Evolutionary conservation across 2,797 vertebrate species (phyloP).

Genomic region (Alauda arvensis): DNA sequence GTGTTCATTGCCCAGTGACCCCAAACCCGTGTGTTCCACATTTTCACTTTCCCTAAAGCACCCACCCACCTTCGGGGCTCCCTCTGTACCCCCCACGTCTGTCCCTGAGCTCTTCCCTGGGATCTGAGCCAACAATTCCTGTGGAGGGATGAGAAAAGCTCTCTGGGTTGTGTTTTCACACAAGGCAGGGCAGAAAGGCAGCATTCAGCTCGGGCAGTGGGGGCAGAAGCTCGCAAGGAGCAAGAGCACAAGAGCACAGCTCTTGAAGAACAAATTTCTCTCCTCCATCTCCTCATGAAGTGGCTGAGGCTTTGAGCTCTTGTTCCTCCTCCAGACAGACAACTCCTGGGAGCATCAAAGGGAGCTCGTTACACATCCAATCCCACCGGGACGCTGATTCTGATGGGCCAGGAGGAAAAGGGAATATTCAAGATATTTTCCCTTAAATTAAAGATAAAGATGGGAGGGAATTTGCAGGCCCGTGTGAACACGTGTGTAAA

Average conservation of each 20-base stretch:
- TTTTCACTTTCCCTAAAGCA: neutral
- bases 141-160: neutral
- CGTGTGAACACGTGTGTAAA: neutral
- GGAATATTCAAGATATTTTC: constrained; percentile 37
- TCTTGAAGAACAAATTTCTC: neutral
- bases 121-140: neutral
- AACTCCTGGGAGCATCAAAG: constrained; percentile 36
- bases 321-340: constrained; percentile 10
- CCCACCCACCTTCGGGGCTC: neutral
- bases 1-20: fast-evolving
- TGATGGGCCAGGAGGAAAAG: constrained; percentile 28
- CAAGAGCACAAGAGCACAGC: neutral
- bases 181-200: neutral
- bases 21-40: neutral
- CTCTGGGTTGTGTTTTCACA: neutral
- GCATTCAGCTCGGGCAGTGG: neutral
- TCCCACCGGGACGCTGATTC: neutral
- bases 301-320: neutral
- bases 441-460: constrained; percentile 33
- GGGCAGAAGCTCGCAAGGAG: neutral
- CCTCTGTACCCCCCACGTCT: neutral
- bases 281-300: neutral
- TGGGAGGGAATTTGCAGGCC: neutral
- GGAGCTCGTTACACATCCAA: neutral
- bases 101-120: neutral